A percentile compares a stretch with the other conserved stretches of the same genome.
Evolutionary conservation across 2,797 vertebrate genomes (phyloP).

Genomic region (Tinamus major): DNA sequence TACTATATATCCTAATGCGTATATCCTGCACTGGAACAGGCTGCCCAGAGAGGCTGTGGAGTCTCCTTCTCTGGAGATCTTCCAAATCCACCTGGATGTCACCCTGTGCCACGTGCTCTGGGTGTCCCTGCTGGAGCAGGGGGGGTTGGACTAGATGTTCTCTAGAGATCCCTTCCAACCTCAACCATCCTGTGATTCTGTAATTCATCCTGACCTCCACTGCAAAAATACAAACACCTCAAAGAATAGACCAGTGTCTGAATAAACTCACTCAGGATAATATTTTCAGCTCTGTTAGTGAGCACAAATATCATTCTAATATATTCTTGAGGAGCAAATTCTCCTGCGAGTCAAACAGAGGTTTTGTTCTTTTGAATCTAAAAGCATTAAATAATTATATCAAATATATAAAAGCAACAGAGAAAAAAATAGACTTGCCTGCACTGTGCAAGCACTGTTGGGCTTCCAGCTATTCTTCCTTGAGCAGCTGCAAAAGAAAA

Average conservation of each 20-base stretch:
- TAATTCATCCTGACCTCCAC: neutral
- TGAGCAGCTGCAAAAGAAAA: neutral
- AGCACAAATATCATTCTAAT: neutral
- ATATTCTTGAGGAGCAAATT: neutral
- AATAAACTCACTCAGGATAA: neutral
- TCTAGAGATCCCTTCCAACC: too few species aligned
- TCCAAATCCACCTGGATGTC: too few species aligned
- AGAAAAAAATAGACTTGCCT: slow-evolving; percentile 5
- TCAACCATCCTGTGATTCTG: too few species aligned
- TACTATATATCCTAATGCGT: neutral
- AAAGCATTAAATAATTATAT: neutral
- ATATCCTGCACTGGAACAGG: too few species aligned
- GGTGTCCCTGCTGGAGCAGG: too few species aligned
- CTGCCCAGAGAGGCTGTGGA: too few species aligned
- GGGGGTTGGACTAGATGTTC: too few species aligned
- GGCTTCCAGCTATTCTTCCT: neutral
- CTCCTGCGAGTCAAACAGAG: neutral
- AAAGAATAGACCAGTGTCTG: neutral
- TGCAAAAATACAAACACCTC: slow-evolving; percentile 1
- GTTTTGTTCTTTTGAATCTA: slow-evolving; percentile 16
- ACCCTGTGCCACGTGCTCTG: too few species aligned
- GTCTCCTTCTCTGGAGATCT: too few species aligned
- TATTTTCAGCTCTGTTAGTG: neutral
- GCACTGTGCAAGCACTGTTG: neutral
- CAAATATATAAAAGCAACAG: neutral